Conservation (phyloP, 2,113 vertebrate genomes). For the Psittacus erithacus region DNA sequence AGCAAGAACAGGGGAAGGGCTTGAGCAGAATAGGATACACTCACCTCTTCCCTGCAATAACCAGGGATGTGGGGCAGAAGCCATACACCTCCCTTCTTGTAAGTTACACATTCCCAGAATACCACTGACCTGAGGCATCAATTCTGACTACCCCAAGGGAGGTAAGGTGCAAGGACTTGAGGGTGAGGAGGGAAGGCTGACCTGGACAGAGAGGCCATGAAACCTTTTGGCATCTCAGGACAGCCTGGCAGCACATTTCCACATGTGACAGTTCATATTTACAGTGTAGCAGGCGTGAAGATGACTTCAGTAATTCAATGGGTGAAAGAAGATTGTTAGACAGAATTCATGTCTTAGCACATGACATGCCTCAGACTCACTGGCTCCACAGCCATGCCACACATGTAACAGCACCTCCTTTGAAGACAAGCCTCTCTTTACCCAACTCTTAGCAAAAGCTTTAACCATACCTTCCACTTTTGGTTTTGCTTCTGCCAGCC, state of each 20-base stretch:
- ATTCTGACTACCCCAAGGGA: background rate
- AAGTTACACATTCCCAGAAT: background rate
- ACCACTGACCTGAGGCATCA: background rate
- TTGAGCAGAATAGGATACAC: background rate
- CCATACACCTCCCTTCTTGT: background rate
- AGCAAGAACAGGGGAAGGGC: background rate
- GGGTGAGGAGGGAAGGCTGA: background rate
- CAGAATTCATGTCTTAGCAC: background rate
- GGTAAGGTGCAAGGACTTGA: background rate
- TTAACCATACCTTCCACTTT: conserved; percentile 87
- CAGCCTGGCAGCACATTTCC: background rate
- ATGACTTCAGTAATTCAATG: background rate
- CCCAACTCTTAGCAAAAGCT: background rate
- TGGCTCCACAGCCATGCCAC: background rate
- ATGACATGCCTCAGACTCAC: background rate
- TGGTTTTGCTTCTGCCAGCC: conserved; percentile 88
- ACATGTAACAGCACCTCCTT: background rate
- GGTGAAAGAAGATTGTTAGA: background rate
- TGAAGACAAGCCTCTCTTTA: background rate
- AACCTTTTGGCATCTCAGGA: background rate
- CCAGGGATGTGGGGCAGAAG: background rate
- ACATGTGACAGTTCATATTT: background rate
- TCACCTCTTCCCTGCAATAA: background rate
- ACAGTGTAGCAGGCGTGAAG: background rate
- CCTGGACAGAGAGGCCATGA: background rate